Conservation (phyloP, 2,797 vertebrate species). For the Orientallactaga sibirica region DNA sequence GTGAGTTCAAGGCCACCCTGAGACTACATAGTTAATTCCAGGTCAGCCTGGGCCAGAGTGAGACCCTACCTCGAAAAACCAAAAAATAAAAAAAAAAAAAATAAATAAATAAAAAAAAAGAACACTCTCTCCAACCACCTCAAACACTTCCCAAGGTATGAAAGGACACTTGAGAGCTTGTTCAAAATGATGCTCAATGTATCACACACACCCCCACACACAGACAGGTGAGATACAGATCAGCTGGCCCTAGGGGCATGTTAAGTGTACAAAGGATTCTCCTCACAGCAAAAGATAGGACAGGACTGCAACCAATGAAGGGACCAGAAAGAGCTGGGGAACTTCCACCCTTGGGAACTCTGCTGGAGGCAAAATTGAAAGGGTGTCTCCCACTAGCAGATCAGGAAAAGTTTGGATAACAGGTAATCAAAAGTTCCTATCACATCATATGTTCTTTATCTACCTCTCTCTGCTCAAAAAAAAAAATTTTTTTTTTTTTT, state of each 20-base stretch:
- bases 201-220: background rate
- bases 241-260: background rate
- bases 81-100: no score
- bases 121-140: background rate
- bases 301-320: background rate
- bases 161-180: background rate
- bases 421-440: background rate
- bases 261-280: background rate
- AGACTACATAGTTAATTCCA: no score
- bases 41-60: no score
- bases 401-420: background rate
- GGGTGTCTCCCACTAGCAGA: background rate
- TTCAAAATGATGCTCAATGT: background rate
- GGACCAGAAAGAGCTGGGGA: background rate
- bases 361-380: slow-evolving; percentile 7
- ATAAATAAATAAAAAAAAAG: no score
- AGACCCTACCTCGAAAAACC: no score
- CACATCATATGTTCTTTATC: background rate
- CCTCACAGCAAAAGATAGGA: background rate
- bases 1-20: no score
- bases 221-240: background rate
- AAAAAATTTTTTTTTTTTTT: no score
- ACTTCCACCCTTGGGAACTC: background rate
- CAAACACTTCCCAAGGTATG: background rate
- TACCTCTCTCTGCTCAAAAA: no score